These are phyloP conservation scores for Oxycera nigricornis DNA, from an alignment of 2,888 invertebrate genomes.

Conservation along the genomic window DNA sequence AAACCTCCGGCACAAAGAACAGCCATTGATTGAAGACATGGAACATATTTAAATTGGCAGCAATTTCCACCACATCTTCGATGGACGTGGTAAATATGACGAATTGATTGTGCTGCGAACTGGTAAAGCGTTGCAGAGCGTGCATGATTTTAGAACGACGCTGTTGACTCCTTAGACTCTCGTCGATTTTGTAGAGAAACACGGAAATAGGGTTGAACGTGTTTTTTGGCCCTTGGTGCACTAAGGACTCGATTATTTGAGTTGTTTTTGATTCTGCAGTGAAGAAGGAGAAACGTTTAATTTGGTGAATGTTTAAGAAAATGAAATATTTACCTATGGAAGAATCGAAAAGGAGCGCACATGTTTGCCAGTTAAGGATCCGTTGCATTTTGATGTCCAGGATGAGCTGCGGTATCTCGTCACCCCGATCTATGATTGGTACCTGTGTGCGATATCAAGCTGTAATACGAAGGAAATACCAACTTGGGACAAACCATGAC, in stretches of 20 bases:
- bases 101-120: conserved; percentile 54
- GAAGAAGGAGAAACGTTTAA: background rate
- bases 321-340: conserved; percentile 74
- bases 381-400: conserved; percentile 74
- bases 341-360: conserved; percentile 75
- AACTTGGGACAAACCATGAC: conserved; percentile 68
- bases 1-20: conserved; percentile 74
- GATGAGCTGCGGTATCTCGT: conserved; percentile 79
- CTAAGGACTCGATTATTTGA: conserved; percentile 55
- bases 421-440: conserved; percentile 72
- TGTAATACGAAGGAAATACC: background rate
- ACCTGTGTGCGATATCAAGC: conserved; percentile 53
- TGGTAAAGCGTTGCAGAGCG: conserved; percentile 52
- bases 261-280: conserved; percentile 55
- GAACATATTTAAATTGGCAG: conserved; percentile 71
- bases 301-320: background rate
- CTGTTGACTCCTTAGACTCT: conserved; percentile 53
- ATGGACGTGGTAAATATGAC: conserved; percentile 56
- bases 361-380: conserved; percentile 75
- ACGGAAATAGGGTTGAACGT: conserved; percentile 57
- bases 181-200: conserved; percentile 57
- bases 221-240: conserved; percentile 55
- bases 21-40: conserved; percentile 81
- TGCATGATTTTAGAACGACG: conserved; percentile 53
- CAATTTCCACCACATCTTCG: conserved; percentile 72